Base-by-base conservation (phyloP, 1,140 invertebrate genomes). In the Ips typographus region DNA sequence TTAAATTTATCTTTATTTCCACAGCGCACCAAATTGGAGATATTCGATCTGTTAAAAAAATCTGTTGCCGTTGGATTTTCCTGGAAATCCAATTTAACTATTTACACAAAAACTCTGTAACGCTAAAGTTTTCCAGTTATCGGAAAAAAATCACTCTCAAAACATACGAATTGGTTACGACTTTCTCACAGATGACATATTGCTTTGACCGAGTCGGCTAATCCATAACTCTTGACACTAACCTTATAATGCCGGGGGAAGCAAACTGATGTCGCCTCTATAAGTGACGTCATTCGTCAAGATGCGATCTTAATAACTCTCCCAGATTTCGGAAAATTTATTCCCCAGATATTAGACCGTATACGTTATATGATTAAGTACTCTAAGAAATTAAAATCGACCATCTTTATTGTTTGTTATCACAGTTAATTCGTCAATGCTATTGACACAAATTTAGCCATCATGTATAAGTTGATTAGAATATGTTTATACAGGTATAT, bases 201-300 rank as follows among this genome's bases (percentile, higher is more conserved):
- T 68, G 69, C 69, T 60, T 52, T 70, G 68, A 70, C 68, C 68
- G 68, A 59, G 52, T 40, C 60, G 57, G 22, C 72, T 75, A 75
- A 75, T 75, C 68, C 72, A 75, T 75, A 75, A 74, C 72, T 72
- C 62, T 72, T 75, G 74, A 75, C 74, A 73, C 72, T 75, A 75
- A 75, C 74, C 72, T 75, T 75, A 74, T 75, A 68, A 63, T 68
- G 68, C 60, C 69, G 67, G 56, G 70, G 65, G 65, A 69, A 61
- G 60, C 63, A 70, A 72, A 70, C 71, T 59, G 61, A 70, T 75
- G 74, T 75, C 74, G 72, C 72, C 72, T 71, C 64, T 68, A 64
- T 75, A 75, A 75, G 65, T 69, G 72, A 75, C 68, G 67, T 73
- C 74, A 73, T 75, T 71, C 71, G 72, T 75, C 74, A 75, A 68